phyloP scores from a whole-genome alignment of 2,888 invertebrate genomes.

The Nebria brevicollis region DNA sequence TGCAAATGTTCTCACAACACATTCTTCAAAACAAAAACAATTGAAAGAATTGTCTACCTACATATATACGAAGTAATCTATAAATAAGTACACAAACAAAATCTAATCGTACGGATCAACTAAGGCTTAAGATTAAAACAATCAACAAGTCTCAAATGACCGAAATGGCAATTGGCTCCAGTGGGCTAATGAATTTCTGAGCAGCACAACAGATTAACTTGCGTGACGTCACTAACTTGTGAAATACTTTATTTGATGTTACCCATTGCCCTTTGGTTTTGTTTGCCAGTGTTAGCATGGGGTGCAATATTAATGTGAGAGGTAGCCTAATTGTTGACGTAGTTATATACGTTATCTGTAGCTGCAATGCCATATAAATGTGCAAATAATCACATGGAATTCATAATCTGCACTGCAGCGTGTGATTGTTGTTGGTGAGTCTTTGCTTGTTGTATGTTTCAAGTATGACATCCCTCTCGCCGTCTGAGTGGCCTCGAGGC shows the following conservation, averaged over 20 bases:
- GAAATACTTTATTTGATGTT: background rate
- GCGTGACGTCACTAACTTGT: conserved; percentile 1
- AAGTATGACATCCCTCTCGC: conserved; percentile 4
- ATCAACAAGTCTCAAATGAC: background rate
- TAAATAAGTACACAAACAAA: background rate
- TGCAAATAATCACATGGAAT: conserved; percentile 26
- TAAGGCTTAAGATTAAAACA: background rate
- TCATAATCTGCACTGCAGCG: conserved; percentile 15
- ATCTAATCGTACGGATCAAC: background rate
- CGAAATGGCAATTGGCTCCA: background rate
- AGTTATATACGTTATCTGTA: background rate
- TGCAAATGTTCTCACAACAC: no score
- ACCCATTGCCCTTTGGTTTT: conserved; percentile 8
- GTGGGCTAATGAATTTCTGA: background rate
- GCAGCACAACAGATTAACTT: conserved; percentile 6
- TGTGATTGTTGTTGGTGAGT: conserved; percentile 5
- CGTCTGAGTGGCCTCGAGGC: conserved; percentile 26
- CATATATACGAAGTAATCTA: background rate
- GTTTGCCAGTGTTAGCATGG: conserved; percentile 18
- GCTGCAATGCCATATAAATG: conserved; percentile 17
- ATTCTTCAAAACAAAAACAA: background rate
- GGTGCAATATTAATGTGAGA: conserved; percentile 10
- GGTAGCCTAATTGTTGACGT: background rate
- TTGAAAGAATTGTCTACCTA: background rate
- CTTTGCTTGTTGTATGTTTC: background rate